phyloP scores from a whole-genome alignment of 2,113 vertebrate genomes.

The Stomatorhinus ivindoensis region DNA sequence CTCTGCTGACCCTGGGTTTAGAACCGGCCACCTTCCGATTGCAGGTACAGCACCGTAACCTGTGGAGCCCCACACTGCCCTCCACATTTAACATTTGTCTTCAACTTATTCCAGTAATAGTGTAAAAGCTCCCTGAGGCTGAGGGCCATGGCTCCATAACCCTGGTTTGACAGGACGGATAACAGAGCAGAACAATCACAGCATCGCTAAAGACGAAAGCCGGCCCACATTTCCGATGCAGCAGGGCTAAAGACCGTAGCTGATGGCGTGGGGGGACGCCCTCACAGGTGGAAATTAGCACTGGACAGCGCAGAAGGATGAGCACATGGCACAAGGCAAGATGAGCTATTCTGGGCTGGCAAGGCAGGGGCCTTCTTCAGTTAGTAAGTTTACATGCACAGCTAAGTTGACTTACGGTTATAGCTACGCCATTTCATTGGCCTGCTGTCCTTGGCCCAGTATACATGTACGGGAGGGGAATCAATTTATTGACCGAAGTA shows the following conservation, averaged over 20 bases:
- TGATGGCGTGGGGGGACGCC: background rate
- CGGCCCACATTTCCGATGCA: background rate
- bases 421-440: no score
- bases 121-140: background rate
- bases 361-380: background rate
- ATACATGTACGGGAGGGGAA: no score
- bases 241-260: background rate
- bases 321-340: background rate
- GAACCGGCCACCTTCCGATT: background rate
- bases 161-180: background rate
- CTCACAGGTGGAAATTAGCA: background rate
- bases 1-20: background rate
- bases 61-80: background rate
- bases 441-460: no score
- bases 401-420: no score
- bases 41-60: background rate
- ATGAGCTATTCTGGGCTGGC: background rate
- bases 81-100: background rate
- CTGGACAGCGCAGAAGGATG: background rate
- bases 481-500: no score
- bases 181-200: background rate
- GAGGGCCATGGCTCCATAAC: background rate
- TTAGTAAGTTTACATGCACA: no score
- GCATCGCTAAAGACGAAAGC: background rate
- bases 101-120: background rate